Evolutionary conservation across 2,888 invertebrate genomes (phyloP), one percentile per base, ranked within the genome.

Genomic region (Folsomia manolachei): DNA sequence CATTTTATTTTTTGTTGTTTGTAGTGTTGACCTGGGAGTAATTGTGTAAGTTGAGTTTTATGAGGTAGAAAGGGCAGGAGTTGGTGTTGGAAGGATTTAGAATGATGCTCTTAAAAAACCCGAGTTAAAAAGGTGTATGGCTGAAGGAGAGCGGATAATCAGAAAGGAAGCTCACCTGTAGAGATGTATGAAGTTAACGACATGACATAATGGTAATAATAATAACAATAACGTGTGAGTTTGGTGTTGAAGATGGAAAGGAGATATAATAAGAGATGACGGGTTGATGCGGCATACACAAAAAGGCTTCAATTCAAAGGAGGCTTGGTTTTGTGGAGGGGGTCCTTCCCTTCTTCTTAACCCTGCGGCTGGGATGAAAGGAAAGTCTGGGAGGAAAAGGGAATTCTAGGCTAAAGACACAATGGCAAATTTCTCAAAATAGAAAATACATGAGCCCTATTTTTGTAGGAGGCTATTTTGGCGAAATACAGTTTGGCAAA

Each of bases 231-330:
- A 62, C 24, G 39, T 63, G 65, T 67, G 62, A 77, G 71, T 63
- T 51, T n/a, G 70, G 63, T 63, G 75, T 21, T 18, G 21, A 65
- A 64, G 68, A 65, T 24, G 60, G 64, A 72, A 60, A 71, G 63
- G 21, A 62, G 65, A 75, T 21, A 68, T 23, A 70, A 65, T 27
- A 65, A 63, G 63, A 65, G 73, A 71, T 62, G 61, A 62, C 71
- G 73, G 62, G 67, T 51, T 19, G 63, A 63, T 27, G n/a, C 63
- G 60, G 71, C 51, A 27, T 69, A 23, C 4, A 62, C 62, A 62
- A 62, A 62, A 62, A n/a, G 26, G 23, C 62, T 62, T n/a, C 56
- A 56, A 56, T 56, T 56, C 56, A 56, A 56, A 56, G 56, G 21
- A 56, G n/a, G 4, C 7, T 39, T 18, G 21, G n/a, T n/a, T n/a